A percentile compares a stretch with the other conserved stretches of the same genome.
phyloP scores from a whole-genome alignment of 2,797 vertebrate genomes.

The Megalops cyprinoides region DNA sequence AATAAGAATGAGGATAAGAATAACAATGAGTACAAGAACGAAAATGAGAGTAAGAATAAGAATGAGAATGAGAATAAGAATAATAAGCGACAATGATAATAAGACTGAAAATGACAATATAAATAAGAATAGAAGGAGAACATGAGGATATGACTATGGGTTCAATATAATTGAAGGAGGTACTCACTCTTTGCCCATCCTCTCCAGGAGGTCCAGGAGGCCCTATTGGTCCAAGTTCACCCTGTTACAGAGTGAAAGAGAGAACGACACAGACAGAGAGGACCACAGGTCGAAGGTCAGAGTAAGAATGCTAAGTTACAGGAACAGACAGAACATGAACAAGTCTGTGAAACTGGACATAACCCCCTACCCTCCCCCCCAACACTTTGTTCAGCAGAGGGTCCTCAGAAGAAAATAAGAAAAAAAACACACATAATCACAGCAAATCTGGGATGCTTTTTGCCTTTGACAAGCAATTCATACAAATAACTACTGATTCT shows the following conservation, averaged over 20 bases:
- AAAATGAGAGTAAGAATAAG: no score
- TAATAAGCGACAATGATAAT: no score
- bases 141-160: no score
- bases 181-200: constrained; percentile 89
- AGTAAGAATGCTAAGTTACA: not conserved
- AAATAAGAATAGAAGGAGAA: no score
- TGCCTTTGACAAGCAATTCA: not conserved
- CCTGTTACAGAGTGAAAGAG: constrained; percentile 67
- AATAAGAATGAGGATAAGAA: constrained; percentile 1
- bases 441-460: not conserved
- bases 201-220: constrained; percentile 91
- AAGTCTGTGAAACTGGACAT: not conserved
- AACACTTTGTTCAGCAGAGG: not conserved
- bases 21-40: no score
- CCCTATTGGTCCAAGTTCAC: constrained; percentile 86
- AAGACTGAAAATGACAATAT: no score
- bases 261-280: constrained; percentile 24
- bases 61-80: no score
- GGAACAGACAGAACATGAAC: not conserved
- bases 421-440: not conserved
- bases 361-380: not conserved
- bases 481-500: not conserved
- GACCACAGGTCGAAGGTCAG: constrained; percentile 23
- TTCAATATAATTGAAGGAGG: no score
- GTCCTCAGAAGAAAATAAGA: not conserved